A percentile compares a stretch with the other conserved stretches of the same genome.
Conservation (phyloP, 2,113 vertebrate genomes). For the Paralichthys olivaceus region DNA sequence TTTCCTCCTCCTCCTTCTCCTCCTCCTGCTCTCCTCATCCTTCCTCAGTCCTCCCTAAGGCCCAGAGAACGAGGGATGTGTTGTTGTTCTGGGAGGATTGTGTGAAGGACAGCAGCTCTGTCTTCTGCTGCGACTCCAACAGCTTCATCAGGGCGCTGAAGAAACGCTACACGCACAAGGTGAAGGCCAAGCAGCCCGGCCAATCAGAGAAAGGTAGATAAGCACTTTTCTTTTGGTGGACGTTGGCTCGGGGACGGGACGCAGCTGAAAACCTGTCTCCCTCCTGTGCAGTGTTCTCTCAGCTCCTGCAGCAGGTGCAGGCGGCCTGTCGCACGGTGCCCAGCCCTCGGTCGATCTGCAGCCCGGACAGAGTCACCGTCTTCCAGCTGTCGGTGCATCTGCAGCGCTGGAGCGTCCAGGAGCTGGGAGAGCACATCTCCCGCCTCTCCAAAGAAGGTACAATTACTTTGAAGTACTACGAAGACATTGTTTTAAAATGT, state of each 20-base stretch:
- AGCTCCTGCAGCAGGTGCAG: conserved; percentile 88
- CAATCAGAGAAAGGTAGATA: conserved; percentile 89
- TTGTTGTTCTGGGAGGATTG: conserved; percentile 90
- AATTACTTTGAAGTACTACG: too few relatives aligned
- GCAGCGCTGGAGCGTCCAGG: conserved; percentile 81
- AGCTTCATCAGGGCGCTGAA: conserved; percentile 83
- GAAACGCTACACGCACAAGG: conserved; percentile 84
- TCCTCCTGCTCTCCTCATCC: neutral
- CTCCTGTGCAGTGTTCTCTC: conserved; percentile 81
- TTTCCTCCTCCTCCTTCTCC: neutral
- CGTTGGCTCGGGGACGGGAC: too few relatives aligned
- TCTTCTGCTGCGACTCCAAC: conserved; percentile 82
- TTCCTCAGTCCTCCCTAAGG: conserved; percentile 86
- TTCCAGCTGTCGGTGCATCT: conserved; percentile 92
- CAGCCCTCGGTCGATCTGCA: neutral
- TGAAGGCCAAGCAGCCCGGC: conserved; percentile 89
- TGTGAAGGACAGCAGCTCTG: conserved; percentile 60
- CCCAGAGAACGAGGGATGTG: conserved; percentile 81
- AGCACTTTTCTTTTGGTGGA: too few relatives aligned
- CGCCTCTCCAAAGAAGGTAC: conserved; percentile 92
- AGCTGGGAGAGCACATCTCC: conserved; percentile 89
- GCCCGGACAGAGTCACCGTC: conserved; percentile 82
- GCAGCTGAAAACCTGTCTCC: neutral
- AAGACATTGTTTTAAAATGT: neutral
- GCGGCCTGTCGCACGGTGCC: conserved; percentile 79